Percentiles rank a stretch among this genome's conserved stretches.
phyloP scores from a whole-genome alignment of 2,113 vertebrate species.

The Brachyhypopomus gauderio region DNA sequence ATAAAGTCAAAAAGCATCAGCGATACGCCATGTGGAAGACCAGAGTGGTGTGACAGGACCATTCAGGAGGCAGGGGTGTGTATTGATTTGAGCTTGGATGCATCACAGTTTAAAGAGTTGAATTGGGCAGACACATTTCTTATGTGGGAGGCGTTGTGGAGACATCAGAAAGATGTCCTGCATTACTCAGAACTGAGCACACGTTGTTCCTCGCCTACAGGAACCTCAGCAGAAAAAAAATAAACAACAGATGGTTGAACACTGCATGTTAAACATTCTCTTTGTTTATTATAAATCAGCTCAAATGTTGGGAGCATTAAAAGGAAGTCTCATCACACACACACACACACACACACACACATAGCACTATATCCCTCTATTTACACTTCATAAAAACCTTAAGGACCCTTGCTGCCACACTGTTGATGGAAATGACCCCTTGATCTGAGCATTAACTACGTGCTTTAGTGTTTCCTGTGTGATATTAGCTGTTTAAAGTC shows the following conservation, averaged over 20 bases:
- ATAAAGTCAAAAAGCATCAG: not conserved
- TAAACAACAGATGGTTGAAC: slow-evolving; percentile 48
- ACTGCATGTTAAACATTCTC: slow-evolving; percentile 60
- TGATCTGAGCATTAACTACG: not conserved
- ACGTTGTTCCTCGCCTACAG: slow-evolving; percentile 41
- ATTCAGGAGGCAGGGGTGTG: not conserved
- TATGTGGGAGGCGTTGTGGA: slow-evolving; percentile 27
- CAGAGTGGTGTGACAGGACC: not conserved
- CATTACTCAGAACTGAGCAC: slow-evolving; percentile 38
- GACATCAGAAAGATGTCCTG: slow-evolving; percentile 40
- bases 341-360: slow-evolving; percentile 38
- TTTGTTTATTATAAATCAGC: slow-evolving; percentile 71
- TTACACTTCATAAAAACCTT: not conserved
- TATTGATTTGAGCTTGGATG: not conserved
- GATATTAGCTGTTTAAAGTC: slow-evolving; percentile 25
- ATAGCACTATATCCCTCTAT: slow-evolving; percentile 4
- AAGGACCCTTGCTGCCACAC: slow-evolving; percentile 27
- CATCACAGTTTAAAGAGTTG: not conserved
- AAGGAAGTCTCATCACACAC: slow-evolving; percentile 68
- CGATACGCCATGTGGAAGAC: not conserved
- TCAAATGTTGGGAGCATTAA: slow-evolving; percentile 62
- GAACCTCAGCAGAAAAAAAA: slow-evolving; percentile 46
- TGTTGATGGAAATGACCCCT: slow-evolving; percentile 51
- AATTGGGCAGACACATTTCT: not conserved
- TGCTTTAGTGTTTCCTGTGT: not conserved